Evolutionary conservation across 2,113 vertebrate species (phyloP), one percentile per base, ranked within the genome.

Genomic region (Accipiter virgatus): DNA sequence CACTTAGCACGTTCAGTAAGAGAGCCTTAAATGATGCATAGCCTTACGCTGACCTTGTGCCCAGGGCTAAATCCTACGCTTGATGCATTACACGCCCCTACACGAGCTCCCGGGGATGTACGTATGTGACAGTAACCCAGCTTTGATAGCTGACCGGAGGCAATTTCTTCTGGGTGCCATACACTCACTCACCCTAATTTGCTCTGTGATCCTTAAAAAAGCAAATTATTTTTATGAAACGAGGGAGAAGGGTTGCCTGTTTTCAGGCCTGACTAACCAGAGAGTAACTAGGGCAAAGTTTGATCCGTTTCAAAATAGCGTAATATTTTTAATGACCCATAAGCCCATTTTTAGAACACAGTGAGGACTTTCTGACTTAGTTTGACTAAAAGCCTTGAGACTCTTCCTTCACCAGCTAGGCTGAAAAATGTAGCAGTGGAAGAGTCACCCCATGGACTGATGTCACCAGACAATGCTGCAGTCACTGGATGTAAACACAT

Each of bases 391-490:
- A 94, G 66, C 52, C 55, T 4, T 4, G 5, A 77, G 50, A 61
- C 50, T 40, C 6, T 82, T 94, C 63, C 93, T 75, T 65, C 4
- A 2, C 36, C 66, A 86, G 90, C 65, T 4, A 55, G 53, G 52
- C 47, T 91, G 81, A 77, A 87, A 93, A 88, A 84, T 2, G 27
- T 26, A 45, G 67, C 79, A 45, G 16, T 40, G 67, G 66, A 56
- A 77, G 10, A 73, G 61, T 93, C 95, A 93, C 89, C 87, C 87
- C 94, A 72, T 0, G 3, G 89, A 59, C 73, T 89, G 96, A 94
- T 91, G 94, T 95, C 95, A 95, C 70, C 79, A 79, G 58, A 94
- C 95, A 93, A 87, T 74, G 77, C 81, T 93, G 92, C 95, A 95
- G 88, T 88, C 80, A 92, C 72, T 56, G 56, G 70, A 88, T 58